Evolutionary conservation across 1,140 invertebrate species (phyloP), one percentile per base, ranked within the genome.

Genomic region (Papilio machaon): DNA sequence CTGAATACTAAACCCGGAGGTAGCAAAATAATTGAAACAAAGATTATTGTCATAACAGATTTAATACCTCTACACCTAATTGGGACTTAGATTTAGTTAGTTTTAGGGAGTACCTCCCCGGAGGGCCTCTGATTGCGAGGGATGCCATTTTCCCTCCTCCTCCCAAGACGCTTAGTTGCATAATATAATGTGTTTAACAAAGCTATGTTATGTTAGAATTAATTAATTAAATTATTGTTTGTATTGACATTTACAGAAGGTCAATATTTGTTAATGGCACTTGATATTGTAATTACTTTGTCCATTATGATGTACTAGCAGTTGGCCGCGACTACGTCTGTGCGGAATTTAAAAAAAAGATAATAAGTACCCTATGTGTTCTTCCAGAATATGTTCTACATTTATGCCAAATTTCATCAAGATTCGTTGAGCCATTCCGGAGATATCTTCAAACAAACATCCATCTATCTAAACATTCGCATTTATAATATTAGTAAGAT

Each of bases 21-120:
- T 13, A 70, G 5, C 64, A 60, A 60, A 60, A 60, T 64, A 64
- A 64, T 64, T 73, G 43, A 73, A 73, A 73, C 73, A 46, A 43
- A 19, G 6, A 73, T 73, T 73, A 73, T 23, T 8, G 8, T 46
- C 17, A 47, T 47, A 47, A 73, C 73, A 46, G 10, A 73, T 17
- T 35, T 47, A 52, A 47, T 46, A 52, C 47, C 47, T 23, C 11
- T 10, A 15, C n/a, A 11, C 6, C 73, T 52, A 76, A 76, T 76
- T 76, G 74, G 35, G 43, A 76, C 19, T 76, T 76, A 30, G 73
- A 74, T 74, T 52, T 19, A 47, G 47, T 11, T 76, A 76, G 43
- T 76, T 76, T 76, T 30, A 52, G 47, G 47, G 47, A 76, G 73
- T 17, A 43, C 30, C 10, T 11, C 23, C 11, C 47, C 17, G 19